Percentiles rank a stretch among this genome's conserved stretches.
Conservation (phyloP, 64 coral and sea anemone species). For the Actinia equina region DNA sequence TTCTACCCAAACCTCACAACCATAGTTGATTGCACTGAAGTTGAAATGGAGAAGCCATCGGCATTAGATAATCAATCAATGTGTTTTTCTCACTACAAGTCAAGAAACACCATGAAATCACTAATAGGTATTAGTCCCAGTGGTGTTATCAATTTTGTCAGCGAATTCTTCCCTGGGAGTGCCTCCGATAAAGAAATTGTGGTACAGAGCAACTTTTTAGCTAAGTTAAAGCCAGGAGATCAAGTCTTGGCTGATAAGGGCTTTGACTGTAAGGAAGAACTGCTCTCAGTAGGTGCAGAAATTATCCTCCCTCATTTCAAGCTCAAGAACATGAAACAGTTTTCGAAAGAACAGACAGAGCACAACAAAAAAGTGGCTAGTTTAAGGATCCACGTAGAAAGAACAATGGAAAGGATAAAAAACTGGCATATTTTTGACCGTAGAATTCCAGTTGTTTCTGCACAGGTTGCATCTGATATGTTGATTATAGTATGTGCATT, state of each 20-base stretch:
- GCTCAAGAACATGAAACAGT: conserved; percentile 20
- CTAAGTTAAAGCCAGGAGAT: conserved; percentile 22
- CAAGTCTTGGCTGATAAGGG: conserved; percentile 53
- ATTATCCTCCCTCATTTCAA: too few species aligned
- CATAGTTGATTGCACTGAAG: conserved; percentile 55
- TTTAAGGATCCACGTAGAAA: conserved; percentile 56
- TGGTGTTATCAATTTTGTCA: conserved; percentile 41
- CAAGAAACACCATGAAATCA: conserved; percentile 44
- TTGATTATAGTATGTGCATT: conserved; percentile 38
- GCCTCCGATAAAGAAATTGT: conserved; percentile 52
- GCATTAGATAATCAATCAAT: conserved; percentile 22
- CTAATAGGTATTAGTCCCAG: conserved; percentile 41
- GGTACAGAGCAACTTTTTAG: conserved; percentile 21
- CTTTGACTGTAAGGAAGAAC: conserved; percentile 33
- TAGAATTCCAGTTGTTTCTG: conserved; percentile 22
- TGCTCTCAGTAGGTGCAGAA: conserved; percentile 39
- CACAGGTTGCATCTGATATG: conserved; percentile 37
- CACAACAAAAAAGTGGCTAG: conserved; percentile 53
- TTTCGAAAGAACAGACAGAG: conserved; percentile 25
- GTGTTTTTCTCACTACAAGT: conserved; percentile 24
- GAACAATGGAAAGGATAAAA: conserved; percentile 50
- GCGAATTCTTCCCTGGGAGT: conserved; percentile 38
- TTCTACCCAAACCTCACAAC: conserved; percentile 46
- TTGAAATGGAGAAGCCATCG: conserved; percentile 33
- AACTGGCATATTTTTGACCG: conserved; percentile 59